phyloP scores from a whole-genome alignment of 2,797 vertebrate species.

The Cryptoblepharus egeriae region DNA sequence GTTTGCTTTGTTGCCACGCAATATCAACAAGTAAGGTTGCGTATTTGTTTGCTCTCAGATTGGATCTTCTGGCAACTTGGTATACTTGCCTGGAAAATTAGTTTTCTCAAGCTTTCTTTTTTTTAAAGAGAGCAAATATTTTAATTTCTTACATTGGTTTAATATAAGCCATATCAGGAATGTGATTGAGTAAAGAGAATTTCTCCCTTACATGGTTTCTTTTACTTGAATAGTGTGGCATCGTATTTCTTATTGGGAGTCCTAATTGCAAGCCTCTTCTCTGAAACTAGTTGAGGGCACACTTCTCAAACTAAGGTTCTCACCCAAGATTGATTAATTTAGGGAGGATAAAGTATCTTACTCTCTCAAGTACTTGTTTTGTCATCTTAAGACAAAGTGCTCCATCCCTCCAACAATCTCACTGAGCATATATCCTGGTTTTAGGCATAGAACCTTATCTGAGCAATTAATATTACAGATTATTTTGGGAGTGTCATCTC shows the following conservation, averaged over 20 bases:
- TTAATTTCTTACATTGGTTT: constrained; percentile 45
- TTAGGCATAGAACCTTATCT: background rate
- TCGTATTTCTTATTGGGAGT: background rate
- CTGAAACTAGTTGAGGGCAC: background rate
- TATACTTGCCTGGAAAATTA: background rate
- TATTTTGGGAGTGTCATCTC: background rate
- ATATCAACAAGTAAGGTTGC: constrained; percentile 48
- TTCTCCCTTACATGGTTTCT: constrained; percentile 34
- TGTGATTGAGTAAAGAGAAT: constrained; percentile 50
- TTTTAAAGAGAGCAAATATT: constrained; percentile 39
- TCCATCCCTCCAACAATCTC: background rate
- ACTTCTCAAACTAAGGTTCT: background rate
- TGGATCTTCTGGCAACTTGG: constrained; percentile 38
- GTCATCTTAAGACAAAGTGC: background rate
- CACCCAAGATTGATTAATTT: background rate
- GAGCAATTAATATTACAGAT: background rate
- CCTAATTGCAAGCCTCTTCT: background rate
- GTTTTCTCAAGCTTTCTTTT: constrained; percentile 6
- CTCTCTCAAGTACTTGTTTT: background rate
- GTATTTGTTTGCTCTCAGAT: constrained; percentile 46
- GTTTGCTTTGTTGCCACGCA: constrained; percentile 52
- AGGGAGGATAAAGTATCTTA: background rate
- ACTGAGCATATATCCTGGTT: background rate
- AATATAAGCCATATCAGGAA: constrained; percentile 48
- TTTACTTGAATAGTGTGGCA: constrained; percentile 29